phyloP scores from a whole-genome alignment of 2,113 vertebrate species.

The Myodes glareolus region DNA sequence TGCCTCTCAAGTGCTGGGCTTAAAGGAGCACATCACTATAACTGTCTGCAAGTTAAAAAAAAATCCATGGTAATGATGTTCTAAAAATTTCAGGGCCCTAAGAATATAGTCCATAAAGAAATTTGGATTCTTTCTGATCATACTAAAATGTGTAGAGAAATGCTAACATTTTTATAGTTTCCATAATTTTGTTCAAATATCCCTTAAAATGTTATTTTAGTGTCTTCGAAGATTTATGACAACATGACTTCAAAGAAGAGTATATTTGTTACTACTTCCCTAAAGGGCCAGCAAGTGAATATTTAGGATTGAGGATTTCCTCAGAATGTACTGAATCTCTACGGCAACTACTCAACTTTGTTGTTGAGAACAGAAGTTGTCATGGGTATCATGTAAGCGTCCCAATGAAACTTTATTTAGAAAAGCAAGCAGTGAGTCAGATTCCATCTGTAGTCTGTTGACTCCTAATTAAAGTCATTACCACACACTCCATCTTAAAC shows the following conservation, averaged over 20 bases:
- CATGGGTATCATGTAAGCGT: neutral
- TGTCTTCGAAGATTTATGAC: slow-evolving; percentile 26
- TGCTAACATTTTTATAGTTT: neutral
- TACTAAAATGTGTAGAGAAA: slow-evolving; percentile 34
- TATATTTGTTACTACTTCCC: slow-evolving; percentile 22
- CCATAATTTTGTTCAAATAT: slow-evolving; percentile 42
- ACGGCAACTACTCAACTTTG: neutral
- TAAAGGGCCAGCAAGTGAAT: neutral
- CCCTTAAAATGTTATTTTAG: neutral
- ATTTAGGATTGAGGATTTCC: neutral
- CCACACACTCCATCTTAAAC: neutral
- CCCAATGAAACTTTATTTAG: slow-evolving; percentile 61
- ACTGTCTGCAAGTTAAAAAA: neutral
- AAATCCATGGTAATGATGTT: neutral
- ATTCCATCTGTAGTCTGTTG: neutral
- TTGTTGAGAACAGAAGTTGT: neutral
- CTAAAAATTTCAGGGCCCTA: neutral
- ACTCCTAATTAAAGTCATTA: slow-evolving; percentile 2
- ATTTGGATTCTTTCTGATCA: neutral
- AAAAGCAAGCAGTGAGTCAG: neutral
- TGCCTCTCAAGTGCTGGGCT: neutral
- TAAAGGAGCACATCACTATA: neutral
- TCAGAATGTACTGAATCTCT: neutral
- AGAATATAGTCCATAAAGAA: neutral
- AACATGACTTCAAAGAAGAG: neutral